Evolutionary conservation across 2,797 vertebrate genomes (phyloP).

Genomic region (Hyperoplus immaculatus): DNA sequence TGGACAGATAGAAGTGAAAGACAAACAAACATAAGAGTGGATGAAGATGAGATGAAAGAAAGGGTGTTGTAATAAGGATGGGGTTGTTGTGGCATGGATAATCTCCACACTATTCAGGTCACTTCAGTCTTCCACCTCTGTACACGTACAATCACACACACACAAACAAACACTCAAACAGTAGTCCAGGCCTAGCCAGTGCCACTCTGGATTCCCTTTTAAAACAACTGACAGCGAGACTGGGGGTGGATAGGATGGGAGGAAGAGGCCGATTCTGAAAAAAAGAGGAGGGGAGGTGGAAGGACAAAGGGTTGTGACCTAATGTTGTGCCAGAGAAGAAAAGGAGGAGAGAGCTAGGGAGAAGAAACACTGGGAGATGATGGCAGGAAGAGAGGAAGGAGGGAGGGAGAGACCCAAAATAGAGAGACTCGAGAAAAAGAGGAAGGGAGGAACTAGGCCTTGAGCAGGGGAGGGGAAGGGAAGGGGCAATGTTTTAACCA

Average conservation of each 20-base stretch:
- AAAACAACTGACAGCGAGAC: conserved; percentile 31
- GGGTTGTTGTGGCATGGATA: conserved; percentile 16
- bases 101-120: conserved; percentile 62
- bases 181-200: conserved; percentile 4
- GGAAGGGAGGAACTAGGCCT: conserved; percentile 66
- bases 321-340: conserved; percentile 67
- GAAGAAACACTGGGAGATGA: conserved; percentile 66
- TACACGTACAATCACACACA: not conserved
- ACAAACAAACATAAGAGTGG: conserved; percentile 16
- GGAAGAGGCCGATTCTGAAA: conserved; percentile 37
- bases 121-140: conserved; percentile 28
- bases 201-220: conserved; percentile 37
- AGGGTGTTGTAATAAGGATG: not conserved
- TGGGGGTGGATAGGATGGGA: conserved; percentile 28
- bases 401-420: conserved; percentile 63
- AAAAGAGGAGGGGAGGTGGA: conserved; percentile 54
- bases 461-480: conserved; percentile 51
- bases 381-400: conserved; percentile 79
- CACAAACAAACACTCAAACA: conserved; percentile 8
- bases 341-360: conserved; percentile 66
- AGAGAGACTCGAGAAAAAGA: conserved; percentile 66
- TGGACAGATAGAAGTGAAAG: not conserved
- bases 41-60: conserved; percentile 23
- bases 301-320: conserved; percentile 76
- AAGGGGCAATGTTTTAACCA: not conserved